These are phyloP conservation scores for Pterobdella sp. DNA, from an alignment of 2,888 invertebrate species.

Conservation along the genomic window DNA sequence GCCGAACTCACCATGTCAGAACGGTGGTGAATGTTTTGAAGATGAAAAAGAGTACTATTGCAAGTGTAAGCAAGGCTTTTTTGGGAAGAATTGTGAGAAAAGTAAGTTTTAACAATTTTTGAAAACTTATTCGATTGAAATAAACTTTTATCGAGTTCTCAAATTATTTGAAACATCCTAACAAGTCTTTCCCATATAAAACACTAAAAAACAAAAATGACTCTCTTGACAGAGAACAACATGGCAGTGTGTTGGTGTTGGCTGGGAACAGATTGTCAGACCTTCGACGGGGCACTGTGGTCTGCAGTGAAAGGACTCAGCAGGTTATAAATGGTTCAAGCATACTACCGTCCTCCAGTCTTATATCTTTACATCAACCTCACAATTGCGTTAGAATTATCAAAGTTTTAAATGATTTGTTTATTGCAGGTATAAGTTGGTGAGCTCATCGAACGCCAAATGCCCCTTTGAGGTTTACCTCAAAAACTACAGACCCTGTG, in stretches of 20 bases:
- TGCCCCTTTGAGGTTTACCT: slow-evolving; percentile 16
- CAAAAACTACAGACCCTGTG: slow-evolving; percentile 19
- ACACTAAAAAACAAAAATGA: background rate
- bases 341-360: no score
- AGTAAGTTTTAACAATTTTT: slow-evolving; percentile 1
- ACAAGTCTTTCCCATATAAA: background rate
- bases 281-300: slow-evolving; percentile 10
- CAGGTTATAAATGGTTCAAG: background rate
- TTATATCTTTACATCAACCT: no score
- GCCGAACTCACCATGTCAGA: background rate
- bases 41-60: background rate
- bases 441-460: background rate
- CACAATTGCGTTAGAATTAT: no score
- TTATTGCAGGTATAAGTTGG: background rate
- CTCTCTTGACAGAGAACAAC: background rate
- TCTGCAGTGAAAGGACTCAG: slow-evolving; percentile 4
- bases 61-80: slow-evolving; percentile 16
- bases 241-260: slow-evolving; percentile 5
- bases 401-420: no score
- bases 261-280: background rate
- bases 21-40: slow-evolving; percentile 8
- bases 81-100: slow-evolving; percentile 15
- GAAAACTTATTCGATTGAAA: background rate
- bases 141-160: no score
- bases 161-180: no score